These are phyloP conservation scores for Rhombomys opimus DNA, from an alignment of 2,113 vertebrate genomes.

Conservation along the genomic window DNA sequence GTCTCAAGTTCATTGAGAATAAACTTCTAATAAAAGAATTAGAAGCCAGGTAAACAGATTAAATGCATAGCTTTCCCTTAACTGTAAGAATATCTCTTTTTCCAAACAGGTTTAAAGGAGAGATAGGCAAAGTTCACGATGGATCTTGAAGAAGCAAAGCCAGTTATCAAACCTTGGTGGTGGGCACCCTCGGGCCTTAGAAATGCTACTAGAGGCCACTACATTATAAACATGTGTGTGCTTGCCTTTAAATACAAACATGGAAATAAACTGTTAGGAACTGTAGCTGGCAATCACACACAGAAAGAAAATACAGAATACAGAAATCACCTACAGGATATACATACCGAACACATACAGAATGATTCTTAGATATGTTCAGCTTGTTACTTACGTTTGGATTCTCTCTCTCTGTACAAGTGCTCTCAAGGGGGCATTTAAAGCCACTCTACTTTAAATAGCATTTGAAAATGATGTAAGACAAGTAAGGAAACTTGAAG, in stretches of 20 bases:
- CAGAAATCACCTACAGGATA: too few relatives aligned
- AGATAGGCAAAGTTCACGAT: neutral
- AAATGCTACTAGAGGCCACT: neutral
- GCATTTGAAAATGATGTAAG: neutral
- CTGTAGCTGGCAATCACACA: too few relatives aligned
- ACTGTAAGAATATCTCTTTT: neutral
- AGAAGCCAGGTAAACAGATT: neutral
- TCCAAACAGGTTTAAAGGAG: neutral
- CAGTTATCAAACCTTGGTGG: neutral
- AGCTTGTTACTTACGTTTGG: neutral
- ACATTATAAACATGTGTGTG: neutral
- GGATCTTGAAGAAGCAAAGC: neutral
- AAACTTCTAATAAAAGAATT: neutral
- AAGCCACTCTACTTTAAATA: neutral
- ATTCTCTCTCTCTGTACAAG: neutral
- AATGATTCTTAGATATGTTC: neutral
- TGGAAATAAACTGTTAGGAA: neutral
- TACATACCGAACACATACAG: neutral
- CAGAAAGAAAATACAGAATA: neutral
- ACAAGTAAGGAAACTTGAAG: slow-evolving; percentile 12
- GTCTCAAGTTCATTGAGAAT: neutral
- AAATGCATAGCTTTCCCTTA: neutral
- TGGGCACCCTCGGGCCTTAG: neutral
- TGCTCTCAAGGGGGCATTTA: neutral
- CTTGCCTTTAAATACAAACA: neutral